A percentile compares a stretch with the other conserved stretches of the same genome.
Evolutionary conservation across 2,797 vertebrate species (phyloP).

Genomic region (Hephaestus fuliginosus): DNA sequence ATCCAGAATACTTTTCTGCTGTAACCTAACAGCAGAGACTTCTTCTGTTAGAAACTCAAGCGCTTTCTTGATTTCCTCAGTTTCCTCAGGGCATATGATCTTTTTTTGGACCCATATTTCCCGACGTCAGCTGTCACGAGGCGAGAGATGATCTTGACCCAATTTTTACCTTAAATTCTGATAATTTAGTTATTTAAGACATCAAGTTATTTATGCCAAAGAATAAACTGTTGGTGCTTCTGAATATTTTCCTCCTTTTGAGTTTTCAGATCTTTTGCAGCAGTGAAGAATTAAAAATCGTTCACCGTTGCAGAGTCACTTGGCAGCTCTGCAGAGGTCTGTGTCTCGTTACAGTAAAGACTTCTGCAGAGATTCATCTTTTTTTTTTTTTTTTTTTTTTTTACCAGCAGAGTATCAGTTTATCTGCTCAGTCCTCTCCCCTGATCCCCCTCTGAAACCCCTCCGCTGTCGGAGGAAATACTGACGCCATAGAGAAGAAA

Average conservation of each 20-base stretch:
- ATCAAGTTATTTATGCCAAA: too few relatives aligned
- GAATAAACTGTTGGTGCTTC: background rate
- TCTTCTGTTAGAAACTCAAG: too few relatives aligned
- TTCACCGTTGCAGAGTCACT: background rate
- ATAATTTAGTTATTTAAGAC: too few relatives aligned
- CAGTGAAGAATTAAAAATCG: background rate
- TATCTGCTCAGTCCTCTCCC: conserved; percentile 5
- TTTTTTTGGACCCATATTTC: too few relatives aligned
- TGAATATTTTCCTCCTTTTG: background rate
- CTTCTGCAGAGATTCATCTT: background rate
- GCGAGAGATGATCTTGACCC: too few relatives aligned
- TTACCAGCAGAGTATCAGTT: background rate
- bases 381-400: background rate
- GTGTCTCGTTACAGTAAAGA: conserved; percentile 19
- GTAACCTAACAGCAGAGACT: too few relatives aligned
- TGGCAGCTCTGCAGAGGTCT: background rate
- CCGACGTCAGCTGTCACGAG: too few relatives aligned
- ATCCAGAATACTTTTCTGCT: too few relatives aligned
- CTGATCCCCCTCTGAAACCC: background rate
- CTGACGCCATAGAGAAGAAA: background rate
- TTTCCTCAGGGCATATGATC: too few relatives aligned
- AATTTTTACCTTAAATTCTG: too few relatives aligned
- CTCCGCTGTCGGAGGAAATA: background rate
- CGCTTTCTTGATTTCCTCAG: too few relatives aligned
- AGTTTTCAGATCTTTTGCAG: background rate